Base-by-base conservation (phyloP, 2,797 vertebrate species). In the Eremophila alpestris region DNA sequence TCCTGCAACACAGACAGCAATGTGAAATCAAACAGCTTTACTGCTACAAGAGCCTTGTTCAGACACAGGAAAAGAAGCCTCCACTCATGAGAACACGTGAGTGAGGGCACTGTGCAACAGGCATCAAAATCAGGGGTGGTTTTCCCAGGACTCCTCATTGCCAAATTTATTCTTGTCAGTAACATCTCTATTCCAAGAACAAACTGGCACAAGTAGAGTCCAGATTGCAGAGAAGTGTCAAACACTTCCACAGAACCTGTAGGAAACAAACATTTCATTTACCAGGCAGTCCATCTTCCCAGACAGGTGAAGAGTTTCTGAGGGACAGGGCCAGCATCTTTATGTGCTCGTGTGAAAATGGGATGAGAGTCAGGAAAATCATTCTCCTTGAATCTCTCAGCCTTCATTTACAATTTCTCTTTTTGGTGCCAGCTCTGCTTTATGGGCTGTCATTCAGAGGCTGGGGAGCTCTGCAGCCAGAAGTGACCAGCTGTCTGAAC, bases 61-160 rank as follows among this genome's bases (percentile, higher is more conserved):
- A 58, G 48, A 21, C 41, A 43, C 15, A 51, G 70, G 45, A 87
- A 55, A 71, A 62, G 52, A 36, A 83, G 36, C 16, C 19, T 55
- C 54, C n/a, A 27, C 7, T 26, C 0, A 0, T 7, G 38, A 63
- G 21, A 82, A 63, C 23, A 34, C 13, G 3, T 2, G 20, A 27
- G 24, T 18, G 49, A 71, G 6, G 71, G 34, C 22, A 45, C 64
- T 30, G 32, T 36, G 70, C 48, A 41, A 48, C 40, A 62, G 29
- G 40, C 60, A 41, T 32, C 20, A 15, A 41, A 62, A 49, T 19
- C 74, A n/a, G 67, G 38, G n/a, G 43, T 40, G 10, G 38, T 26
- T 49, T 77, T 49, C 65, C 54, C 78, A 81, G 62, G 51, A 65
- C 23, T 51, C 65, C 64, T 69, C 56, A 21, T 54, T 56, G 60